Evolutionary conservation across 2,797 vertebrate species (phyloP).

Genomic region (Cuculus canorus): DNA sequence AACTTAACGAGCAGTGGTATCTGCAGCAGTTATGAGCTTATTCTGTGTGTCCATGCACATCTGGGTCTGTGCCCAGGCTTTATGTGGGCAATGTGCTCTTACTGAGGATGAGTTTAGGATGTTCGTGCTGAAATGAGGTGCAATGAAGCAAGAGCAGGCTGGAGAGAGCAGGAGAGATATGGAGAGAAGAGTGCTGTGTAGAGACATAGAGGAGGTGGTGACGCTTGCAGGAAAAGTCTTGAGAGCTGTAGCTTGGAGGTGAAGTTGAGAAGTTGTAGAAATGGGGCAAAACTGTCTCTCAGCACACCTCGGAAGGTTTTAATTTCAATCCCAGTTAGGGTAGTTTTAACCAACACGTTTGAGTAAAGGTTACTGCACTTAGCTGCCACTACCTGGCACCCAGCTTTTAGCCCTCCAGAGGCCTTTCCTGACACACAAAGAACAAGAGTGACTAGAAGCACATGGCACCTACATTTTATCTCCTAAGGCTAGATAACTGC

Average conservation of each 20-base stretch:
- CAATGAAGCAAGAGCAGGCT: not conserved
- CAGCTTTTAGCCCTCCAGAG: not conserved
- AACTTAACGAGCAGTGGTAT: not conserved
- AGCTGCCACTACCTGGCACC: not conserved
- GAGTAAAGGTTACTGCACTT: not conserved
- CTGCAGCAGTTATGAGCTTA: not conserved
- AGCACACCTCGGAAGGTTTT: not conserved
- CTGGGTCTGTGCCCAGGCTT: not conserved
- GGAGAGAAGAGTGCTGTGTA: not conserved
- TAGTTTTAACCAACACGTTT: not conserved
- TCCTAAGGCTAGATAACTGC: not conserved
- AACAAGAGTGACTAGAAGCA: not conserved
- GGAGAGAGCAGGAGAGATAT: not conserved
- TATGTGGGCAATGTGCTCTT: not conserved
- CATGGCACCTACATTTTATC: not conserved
- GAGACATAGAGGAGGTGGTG: accelerated
- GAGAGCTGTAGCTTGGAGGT: not conserved
- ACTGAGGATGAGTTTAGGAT: accelerated
- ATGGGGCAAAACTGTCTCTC: not conserved
- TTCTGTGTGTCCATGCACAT: accelerated
- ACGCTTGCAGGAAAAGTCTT: not conserved
- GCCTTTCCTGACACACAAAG: not conserved
- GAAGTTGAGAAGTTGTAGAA: not conserved
- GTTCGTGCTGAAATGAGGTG: not conserved
- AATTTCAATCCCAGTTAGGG: not conserved